Conservation (phyloP, 2,888 invertebrate species). For the Stictocephala bisonia region DNA sequence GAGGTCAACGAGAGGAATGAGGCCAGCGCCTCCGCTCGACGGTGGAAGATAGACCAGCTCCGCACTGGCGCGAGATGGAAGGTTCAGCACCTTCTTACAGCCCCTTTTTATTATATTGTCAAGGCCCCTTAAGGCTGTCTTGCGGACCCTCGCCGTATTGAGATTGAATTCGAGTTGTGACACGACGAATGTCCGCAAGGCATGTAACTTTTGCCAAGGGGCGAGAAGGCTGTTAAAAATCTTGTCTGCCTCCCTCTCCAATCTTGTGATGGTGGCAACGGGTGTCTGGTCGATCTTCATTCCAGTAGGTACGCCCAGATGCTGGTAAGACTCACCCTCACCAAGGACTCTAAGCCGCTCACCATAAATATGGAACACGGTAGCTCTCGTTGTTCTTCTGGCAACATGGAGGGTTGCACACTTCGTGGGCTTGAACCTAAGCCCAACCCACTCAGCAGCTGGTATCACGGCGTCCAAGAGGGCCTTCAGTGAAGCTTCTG, state of each 20-base stretch:
- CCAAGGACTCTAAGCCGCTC: conserved; percentile 28
- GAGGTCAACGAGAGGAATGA: neutral
- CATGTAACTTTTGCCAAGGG: conserved; percentile 58
- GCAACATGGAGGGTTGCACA: conserved; percentile 57
- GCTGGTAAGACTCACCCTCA: conserved; percentile 55
- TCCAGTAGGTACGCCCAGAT: conserved; percentile 61
- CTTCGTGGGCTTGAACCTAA: conserved; percentile 60
- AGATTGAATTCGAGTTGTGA: conserved; percentile 35
- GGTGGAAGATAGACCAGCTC: neutral
- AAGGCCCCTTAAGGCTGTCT: neutral
- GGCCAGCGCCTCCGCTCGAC: neutral
- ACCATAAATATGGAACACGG: neutral
- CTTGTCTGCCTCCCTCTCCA: conserved; percentile 21
- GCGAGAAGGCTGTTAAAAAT: conserved; percentile 49
- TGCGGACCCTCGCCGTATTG: neutral
- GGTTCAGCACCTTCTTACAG: neutral
- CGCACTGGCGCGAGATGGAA: neutral
- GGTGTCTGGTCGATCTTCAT: conserved; percentile 56
- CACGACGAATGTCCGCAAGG: conserved; percentile 52
- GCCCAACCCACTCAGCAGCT: conserved; percentile 51
- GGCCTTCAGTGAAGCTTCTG: neutral
- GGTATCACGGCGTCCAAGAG: conserved; percentile 26
- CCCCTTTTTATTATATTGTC: neutral
- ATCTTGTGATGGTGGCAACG: conserved; percentile 50
- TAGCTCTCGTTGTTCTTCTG: neutral